A percentile compares a stretch with the other conserved stretches of the same genome.
Conservation (phyloP, 2,888 invertebrate genomes). For the Corbicula japonica region DNA sequence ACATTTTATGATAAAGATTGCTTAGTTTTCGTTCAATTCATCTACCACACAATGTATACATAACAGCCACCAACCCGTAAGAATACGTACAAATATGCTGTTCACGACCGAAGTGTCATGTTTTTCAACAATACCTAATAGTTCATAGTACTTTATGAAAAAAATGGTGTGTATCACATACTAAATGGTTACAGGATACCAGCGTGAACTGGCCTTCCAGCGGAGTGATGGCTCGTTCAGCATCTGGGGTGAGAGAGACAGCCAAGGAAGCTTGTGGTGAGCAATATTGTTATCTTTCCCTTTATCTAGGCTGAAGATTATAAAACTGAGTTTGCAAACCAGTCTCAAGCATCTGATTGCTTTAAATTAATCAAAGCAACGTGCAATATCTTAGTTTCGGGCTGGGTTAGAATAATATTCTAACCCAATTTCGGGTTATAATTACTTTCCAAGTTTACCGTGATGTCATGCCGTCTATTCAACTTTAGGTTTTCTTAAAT, state of each 20-base stretch:
- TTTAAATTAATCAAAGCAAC: neutral
- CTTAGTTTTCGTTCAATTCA: too few relatives aligned
- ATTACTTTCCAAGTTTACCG: neutral
- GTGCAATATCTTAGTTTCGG: neutral
- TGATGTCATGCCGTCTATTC: neutral
- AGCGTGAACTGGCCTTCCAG: slow-evolving; percentile 95
- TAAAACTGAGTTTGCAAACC: neutral
- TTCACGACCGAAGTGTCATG: too few relatives aligned
- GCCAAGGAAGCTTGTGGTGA: slow-evolving; percentile 92
- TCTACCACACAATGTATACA: too few relatives aligned
- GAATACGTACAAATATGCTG: too few relatives aligned
- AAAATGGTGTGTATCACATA: too few relatives aligned
- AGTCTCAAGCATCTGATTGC: neutral
- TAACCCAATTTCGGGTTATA: neutral
- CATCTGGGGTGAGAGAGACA: slow-evolving; percentile 92
- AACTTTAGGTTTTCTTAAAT: neutral
- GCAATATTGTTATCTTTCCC: slow-evolving; percentile 25
- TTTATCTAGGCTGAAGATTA: neutral
- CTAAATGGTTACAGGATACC: slow-evolving; percentile 92
- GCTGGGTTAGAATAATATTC: too few relatives aligned
- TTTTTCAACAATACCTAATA: too few relatives aligned
- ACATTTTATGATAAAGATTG: too few relatives aligned
- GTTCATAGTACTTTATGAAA: too few relatives aligned
- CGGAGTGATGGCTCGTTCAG: slow-evolving; percentile 96
- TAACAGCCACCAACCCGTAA: too few relatives aligned